Base-by-base conservation (phyloP, 2,113 vertebrate species). In the Menidia beryllina region DNA sequence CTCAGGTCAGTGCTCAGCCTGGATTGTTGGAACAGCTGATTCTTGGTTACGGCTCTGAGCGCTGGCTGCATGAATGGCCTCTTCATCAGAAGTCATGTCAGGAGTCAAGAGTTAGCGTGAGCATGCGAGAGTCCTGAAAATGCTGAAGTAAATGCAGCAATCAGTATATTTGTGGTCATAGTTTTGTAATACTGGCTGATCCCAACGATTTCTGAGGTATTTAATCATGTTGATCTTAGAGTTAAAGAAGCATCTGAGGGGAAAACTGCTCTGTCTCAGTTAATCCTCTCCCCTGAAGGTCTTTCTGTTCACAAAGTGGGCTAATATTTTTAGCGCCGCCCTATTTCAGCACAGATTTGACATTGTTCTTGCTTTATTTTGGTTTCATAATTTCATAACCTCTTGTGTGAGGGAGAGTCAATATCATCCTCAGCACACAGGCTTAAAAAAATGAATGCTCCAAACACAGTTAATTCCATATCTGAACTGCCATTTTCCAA, bases 241-340 rank as follows among this genome's bases (percentile, higher is more conserved):
- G 26, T 17, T 1, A 41, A 41, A 30, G 19, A 9, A 9, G n/a
- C 19, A 10, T 45, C 26, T 45, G 7, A 64, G 36, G 21, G 43
- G 25, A 45, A 5, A 45, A 17, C 52, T 0, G 2, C 20, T 23
- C 25, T 57, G 56, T 65, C 26, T 10, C 34, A 19, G 41, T 60
- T 65, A 43, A 13, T 55, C 43, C 60, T 59, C 59, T 62, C 69
- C 55, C 69, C 75, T 55, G 76, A 82, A 57, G 52, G 77, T 75
- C 72, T 66, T 84, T 63, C 43, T 12, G 19, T 79, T 82, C 56
- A 69, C 43, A 87, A 92, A 90, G 75, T 92, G 87, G 88, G 91
- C 82, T 87, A 86, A 85, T 92, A 93, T 93, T 92, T 93, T 79
- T 92, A 93, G 91, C 27, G 73, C 36, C 20, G 79, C 72, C 88